phyloP scores from a whole-genome alignment of 2,113 vertebrate species.

The Corythornis vintsioides region DNA sequence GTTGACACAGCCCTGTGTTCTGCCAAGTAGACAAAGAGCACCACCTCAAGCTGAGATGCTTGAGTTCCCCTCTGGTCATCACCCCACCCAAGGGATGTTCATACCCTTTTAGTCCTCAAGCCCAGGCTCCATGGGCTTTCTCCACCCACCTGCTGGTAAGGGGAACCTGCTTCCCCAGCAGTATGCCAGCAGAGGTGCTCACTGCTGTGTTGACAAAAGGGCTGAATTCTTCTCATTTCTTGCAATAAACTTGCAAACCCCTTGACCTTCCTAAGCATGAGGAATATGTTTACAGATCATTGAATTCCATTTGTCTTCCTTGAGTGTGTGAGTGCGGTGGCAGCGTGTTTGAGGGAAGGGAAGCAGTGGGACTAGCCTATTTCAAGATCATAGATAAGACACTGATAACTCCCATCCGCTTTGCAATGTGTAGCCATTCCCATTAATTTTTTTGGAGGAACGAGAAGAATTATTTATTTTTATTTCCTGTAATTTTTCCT shows the following conservation, averaged over 20 bases:
- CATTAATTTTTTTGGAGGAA: not conserved
- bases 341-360: not conserved
- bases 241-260: constrained; percentile 30
- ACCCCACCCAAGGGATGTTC: not conserved
- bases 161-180: not conserved
- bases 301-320: constrained; percentile 19
- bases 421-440: not conserved
- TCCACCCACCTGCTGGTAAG: not conserved
- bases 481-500: not conserved
- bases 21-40: not conserved
- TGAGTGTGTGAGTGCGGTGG: not conserved
- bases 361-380: not conserved
- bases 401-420: not conserved
- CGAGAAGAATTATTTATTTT: not conserved
- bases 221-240: constrained; percentile 15
- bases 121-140: not conserved
- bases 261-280: constrained; percentile 48
- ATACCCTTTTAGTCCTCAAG: not conserved
- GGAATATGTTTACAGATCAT: constrained; percentile 20
- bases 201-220: not conserved
- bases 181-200: not conserved
- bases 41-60: not conserved
- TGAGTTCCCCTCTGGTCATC: fast-evolving
- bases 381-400: not conserved
- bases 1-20: not conserved